Evolutionary conservation across 2,113 vertebrate species (phyloP).

Genomic region (Pelvicachromis taeniatus): DNA sequence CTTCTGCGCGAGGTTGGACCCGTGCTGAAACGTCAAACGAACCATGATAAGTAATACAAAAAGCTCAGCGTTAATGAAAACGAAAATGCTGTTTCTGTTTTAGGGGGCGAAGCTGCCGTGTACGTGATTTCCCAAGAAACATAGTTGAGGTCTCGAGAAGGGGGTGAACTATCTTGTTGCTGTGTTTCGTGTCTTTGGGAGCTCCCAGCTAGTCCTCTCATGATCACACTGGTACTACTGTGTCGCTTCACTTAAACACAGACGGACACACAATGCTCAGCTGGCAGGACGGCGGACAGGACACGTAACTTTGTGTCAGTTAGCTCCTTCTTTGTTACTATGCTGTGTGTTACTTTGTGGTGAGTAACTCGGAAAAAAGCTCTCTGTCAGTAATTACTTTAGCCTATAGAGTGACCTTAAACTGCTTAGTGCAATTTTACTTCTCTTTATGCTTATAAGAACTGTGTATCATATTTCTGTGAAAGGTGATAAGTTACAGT

Average conservation of each 20-base stretch:
- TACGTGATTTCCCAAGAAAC: background rate
- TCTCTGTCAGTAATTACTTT: background rate
- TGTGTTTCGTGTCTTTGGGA: background rate
- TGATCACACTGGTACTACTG: conserved; percentile 49
- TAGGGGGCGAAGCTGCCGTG: background rate
- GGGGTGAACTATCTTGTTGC: conserved; percentile 16
- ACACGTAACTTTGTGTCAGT: conserved; percentile 2
- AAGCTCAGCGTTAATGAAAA: background rate
- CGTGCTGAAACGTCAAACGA: background rate
- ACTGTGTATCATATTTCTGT: background rate
- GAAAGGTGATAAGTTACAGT: background rate
- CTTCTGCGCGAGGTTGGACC: background rate
- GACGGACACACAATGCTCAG: conserved; percentile 35
- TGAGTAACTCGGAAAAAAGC: conserved; percentile 29
- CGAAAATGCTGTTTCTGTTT: background rate
- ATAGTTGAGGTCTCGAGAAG: background rate
- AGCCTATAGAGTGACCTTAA: background rate
- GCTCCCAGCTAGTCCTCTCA: conserved; percentile 36
- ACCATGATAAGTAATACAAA: background rate
- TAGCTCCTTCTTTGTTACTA: background rate
- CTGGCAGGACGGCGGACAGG: conserved; percentile 9
- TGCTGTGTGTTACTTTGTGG: conserved; percentile 32
- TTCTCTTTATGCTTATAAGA: background rate
- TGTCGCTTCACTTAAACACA: conserved; percentile 35
- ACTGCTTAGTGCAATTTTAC: background rate